Conservation (phyloP, 2,797 vertebrate genomes). For the Myiotriccus ornatus region DNA sequence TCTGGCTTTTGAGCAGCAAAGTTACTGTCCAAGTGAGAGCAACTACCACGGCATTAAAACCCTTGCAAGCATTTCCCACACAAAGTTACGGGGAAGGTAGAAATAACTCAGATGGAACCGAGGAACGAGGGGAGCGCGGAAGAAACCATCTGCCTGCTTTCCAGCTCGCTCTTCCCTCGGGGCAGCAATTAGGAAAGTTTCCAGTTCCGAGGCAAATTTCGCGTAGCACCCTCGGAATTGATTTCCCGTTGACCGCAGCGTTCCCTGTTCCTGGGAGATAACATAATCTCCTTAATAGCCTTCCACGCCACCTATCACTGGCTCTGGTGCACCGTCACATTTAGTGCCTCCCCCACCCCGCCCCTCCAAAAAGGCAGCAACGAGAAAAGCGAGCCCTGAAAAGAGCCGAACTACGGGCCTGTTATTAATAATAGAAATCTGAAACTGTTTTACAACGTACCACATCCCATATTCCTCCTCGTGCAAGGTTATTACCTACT, state of each 20-base stretch:
- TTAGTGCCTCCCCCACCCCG: neutral
- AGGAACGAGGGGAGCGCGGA: neutral
- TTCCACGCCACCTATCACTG: neutral
- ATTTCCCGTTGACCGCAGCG: neutral
- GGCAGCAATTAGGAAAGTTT: slow-evolving; percentile 31
- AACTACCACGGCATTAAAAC: neutral
- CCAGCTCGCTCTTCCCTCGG: neutral
- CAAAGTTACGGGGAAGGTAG: neutral
- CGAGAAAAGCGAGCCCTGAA: too few relatives aligned
- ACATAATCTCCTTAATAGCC: neutral
- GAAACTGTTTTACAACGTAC: neutral
- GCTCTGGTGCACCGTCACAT: neutral
- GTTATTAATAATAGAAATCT: neutral
- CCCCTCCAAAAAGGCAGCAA: neutral
- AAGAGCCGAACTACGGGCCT: neutral
- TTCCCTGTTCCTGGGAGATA: slow-evolving; percentile 32
- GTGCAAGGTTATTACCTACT: neutral
- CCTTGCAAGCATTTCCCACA: neutral
- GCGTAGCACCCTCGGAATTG: neutral
- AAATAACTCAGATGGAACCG: neutral
- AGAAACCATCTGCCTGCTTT: neutral
- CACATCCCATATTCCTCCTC: neutral
- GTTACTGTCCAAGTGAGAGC: neutral
- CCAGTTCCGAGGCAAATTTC: slow-evolving; percentile 15
- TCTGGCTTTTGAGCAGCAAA: neutral